Percentiles rank a stretch among this genome's conserved stretches.
phyloP scores from a whole-genome alignment of 2,888 invertebrate species.

The Opisthograptis luteolata region DNA sequence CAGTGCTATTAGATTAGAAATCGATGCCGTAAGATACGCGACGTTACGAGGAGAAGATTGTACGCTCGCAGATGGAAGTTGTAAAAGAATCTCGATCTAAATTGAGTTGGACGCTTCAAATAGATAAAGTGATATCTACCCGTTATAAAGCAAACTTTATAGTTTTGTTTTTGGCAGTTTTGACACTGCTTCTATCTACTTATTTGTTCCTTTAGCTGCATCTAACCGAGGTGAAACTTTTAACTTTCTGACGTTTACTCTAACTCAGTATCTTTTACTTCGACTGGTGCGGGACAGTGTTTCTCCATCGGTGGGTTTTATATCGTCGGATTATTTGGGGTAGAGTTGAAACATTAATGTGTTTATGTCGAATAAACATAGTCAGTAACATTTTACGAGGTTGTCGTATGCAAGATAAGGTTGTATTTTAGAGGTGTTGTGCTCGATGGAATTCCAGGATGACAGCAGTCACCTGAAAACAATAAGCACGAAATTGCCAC shows the following conservation, averaged over 20 bases:
- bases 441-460: slow-evolving; percentile 33
- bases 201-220: slow-evolving; percentile 80
- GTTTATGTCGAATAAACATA: slow-evolving; percentile 30
- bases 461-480: slow-evolving; percentile 78
- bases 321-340: slow-evolving; percentile 12
- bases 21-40: slow-evolving; percentile 38
- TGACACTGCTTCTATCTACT: slow-evolving; percentile 81
- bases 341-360: slow-evolving; percentile 22
- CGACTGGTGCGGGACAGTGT: slow-evolving; percentile 58
- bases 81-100: slow-evolving; percentile 65
- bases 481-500: slow-evolving; percentile 81
- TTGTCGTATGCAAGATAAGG: slow-evolving; percentile 55
- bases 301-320: slow-evolving; percentile 49
- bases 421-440: slow-evolving; percentile 51
- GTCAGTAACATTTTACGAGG: slow-evolving; percentile 57
- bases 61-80: slow-evolving; percentile 47
- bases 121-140: slow-evolving; percentile 80
- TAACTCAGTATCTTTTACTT: slow-evolving; percentile 70
- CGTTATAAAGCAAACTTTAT: slow-evolving; percentile 82
- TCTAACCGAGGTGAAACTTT: slow-evolving; percentile 76
- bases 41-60: slow-evolving; percentile 48
- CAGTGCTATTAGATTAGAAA: slow-evolving; percentile 47
- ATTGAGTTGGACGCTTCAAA: slow-evolving; percentile 80
- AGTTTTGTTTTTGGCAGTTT: slow-evolving; percentile 85
- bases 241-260: slow-evolving; percentile 75